These are phyloP conservation scores for Cygnus atratus DNA, from an alignment of 2,113 vertebrate genomes.

Conservation along the genomic window DNA sequence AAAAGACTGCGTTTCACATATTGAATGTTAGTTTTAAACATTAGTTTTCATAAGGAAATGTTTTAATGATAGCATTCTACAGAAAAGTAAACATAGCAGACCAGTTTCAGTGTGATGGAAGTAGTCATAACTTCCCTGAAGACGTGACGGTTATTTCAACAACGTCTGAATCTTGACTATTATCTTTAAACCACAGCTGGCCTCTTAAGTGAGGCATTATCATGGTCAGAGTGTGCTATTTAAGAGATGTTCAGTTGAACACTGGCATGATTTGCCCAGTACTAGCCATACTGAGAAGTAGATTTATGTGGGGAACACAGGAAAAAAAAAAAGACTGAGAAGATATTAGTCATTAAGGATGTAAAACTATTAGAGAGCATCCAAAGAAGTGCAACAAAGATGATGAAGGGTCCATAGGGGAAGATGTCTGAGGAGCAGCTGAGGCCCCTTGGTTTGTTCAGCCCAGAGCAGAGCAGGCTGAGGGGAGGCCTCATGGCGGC, in stretches of 20 bases:
- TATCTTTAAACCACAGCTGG: neutral
- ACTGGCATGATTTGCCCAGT: neutral
- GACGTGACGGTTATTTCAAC: neutral
- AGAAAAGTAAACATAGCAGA: neutral
- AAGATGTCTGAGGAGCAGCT: too few species aligned
- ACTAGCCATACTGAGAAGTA: fast-evolving
- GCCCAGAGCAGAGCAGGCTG: too few species aligned
- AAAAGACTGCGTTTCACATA: neutral
- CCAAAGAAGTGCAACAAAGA: too few species aligned
- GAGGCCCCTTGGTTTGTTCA: too few species aligned
- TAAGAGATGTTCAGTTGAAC: neutral
- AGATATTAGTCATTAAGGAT: too few species aligned
- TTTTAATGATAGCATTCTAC: neutral
- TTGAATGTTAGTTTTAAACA: neutral
- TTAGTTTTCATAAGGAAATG: neutral
- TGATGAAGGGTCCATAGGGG: too few species aligned
- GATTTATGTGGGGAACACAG: fast-evolving
- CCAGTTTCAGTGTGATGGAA: neutral
- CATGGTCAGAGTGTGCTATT: neutral
- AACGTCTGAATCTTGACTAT: neutral
- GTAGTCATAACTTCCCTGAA: neutral
- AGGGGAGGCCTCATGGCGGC: too few species aligned
- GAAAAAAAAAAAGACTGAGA: too few species aligned
- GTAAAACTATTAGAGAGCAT: too few species aligned
- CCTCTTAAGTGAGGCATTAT: fast-evolving